A percentile compares a stretch with the other conserved stretches of the same genome.
phyloP scores from a whole-genome alignment of 1,140 invertebrate genomes.

The Lepidurus apus region DNA sequence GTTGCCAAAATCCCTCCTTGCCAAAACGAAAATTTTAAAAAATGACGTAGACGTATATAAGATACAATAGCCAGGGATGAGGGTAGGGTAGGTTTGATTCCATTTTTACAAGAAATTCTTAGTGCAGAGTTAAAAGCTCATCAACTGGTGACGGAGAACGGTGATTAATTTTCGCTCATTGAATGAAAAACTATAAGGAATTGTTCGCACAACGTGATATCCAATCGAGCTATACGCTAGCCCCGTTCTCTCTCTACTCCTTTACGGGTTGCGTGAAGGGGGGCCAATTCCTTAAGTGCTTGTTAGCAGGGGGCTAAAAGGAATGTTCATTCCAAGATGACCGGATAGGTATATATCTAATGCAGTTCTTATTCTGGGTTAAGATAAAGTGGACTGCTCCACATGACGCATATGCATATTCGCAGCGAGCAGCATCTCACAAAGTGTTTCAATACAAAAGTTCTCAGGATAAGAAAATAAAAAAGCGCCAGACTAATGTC shows the following conservation, averaged over 20 bases:
- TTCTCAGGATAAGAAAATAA: too few species aligned
- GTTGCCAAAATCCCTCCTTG: neutral
- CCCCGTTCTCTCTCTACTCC: neutral
- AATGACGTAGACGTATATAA: too few species aligned
- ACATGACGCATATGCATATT: neutral
- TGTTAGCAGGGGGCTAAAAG: constrained; percentile 21
- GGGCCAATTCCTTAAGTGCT: constrained; percentile 8
- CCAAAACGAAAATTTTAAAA: neutral
- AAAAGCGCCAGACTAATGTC: neutral
- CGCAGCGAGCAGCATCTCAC: constrained; percentile 12
- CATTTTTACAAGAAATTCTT: too few species aligned
- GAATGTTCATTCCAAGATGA: constrained; percentile 15
- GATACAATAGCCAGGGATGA: too few species aligned
- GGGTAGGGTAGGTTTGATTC: too few species aligned
- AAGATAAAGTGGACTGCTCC: neutral
- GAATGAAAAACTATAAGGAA: neutral
- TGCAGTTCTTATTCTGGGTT: neutral
- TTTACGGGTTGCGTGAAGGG: neutral
- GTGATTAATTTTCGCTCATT: neutral
- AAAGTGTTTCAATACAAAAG: constrained; percentile 4
- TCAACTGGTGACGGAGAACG: neutral
- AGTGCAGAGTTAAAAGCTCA: neutral
- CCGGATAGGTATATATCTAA: constrained; percentile 5
- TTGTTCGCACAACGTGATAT: constrained; percentile 9
- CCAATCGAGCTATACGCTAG: neutral